A percentile compares a stretch with the other conserved stretches of the same genome.
Evolutionary conservation across 2,113 vertebrate genomes (phyloP).

Genomic region (Catharus minimus): DNA sequence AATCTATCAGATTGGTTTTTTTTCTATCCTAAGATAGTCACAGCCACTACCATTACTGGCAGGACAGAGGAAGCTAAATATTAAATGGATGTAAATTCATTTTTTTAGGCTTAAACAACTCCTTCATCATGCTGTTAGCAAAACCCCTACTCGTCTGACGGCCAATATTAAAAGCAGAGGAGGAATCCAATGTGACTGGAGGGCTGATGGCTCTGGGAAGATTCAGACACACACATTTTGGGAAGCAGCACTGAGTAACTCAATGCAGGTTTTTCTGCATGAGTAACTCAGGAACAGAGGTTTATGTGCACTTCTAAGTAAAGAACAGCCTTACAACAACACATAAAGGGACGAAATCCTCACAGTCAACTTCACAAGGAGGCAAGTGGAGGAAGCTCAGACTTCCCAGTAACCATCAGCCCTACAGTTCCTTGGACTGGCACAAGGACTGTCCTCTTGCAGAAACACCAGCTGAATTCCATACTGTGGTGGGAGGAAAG

Average conservation of each 20-base stretch:
- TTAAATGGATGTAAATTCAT: neutral
- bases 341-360: neutral
- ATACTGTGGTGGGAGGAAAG: neutral
- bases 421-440: fast-evolving
- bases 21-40: neutral
- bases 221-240: neutral
- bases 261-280: neutral
- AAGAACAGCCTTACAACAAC: neutral
- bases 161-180: neutral
- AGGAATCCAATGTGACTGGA: neutral
- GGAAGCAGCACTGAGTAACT: neutral
- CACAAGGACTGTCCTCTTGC: neutral
- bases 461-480: neutral
- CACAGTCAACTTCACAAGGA: neutral
- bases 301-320: neutral
- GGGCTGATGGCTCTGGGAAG: neutral
- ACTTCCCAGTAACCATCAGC: neutral
- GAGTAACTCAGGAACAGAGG: neutral
- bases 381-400: neutral
- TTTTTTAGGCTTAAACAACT: neutral
- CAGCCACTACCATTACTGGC: neutral
- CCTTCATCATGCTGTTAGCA: neutral
- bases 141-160: neutral
- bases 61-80: neutral
- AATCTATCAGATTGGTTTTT: neutral